Evolutionary conservation across 1,140 invertebrate species (phyloP).

Genomic region (Magallana angulata): DNA sequence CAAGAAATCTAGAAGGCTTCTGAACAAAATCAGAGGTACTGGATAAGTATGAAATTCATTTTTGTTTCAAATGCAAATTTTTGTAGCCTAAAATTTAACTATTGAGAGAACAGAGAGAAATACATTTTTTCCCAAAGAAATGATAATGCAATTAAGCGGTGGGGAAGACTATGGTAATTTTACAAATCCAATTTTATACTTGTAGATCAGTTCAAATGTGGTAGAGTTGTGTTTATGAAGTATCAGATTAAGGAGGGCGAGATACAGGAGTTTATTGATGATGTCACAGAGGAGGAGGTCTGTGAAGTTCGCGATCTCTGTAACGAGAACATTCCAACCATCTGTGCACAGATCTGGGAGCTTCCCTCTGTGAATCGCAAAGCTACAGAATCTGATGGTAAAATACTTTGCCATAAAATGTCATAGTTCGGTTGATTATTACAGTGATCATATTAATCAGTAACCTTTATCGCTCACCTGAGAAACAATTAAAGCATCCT

Average conservation of each 20-base stretch:
- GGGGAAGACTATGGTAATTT: no score
- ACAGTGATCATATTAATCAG: no score
- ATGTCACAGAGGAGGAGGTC: not conserved
- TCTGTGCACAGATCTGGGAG: not conserved
- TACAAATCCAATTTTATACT: not conserved
- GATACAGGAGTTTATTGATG: not conserved
- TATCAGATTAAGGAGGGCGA: not conserved
- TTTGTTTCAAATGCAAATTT: no score
- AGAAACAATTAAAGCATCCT: no score
- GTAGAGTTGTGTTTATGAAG: not conserved
- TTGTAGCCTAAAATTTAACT: no score
- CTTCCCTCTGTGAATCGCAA: not conserved
- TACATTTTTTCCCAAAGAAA: no score
- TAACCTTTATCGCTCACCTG: no score
- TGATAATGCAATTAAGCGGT: no score
- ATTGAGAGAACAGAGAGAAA: no score
- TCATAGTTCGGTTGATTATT: no score
- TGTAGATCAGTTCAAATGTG: not conserved
- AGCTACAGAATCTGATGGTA: slow-evolving; percentile 23
- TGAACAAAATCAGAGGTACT: slow-evolving; percentile 17
- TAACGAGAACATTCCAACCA: not conserved
- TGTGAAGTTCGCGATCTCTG: not conserved
- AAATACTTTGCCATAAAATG: no score
- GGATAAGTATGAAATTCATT: not conserved
- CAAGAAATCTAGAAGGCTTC: slow-evolving; percentile 17